phyloP scores from a whole-genome alignment of 2,113 vertebrate genomes.

The Proterorhinus semilunaris region DNA sequence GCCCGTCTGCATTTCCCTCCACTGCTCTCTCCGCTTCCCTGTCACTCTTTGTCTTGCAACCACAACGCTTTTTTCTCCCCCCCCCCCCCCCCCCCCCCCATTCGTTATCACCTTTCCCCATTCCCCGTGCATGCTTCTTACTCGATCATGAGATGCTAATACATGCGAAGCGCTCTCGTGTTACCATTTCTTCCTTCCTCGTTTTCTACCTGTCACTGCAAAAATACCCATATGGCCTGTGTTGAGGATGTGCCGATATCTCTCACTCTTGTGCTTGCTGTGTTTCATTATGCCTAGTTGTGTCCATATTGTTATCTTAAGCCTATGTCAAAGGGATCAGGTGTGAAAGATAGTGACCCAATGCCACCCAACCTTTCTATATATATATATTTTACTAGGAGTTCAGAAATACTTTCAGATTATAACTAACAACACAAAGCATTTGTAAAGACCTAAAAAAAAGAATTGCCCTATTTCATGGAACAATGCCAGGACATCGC shows the following conservation, averaged over 20 bases:
- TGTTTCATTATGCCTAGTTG: constrained; percentile 34
- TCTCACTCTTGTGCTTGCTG: constrained; percentile 35
- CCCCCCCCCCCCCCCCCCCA: neutral
- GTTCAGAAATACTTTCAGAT: neutral
- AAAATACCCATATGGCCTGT: constrained; percentile 29
- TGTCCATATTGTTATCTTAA: constrained; percentile 22
- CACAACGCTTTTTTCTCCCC: neutral
- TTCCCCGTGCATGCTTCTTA: constrained; percentile 11
- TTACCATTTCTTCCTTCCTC: neutral
- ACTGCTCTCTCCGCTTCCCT: constrained; percentile 36
- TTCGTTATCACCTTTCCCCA: constrained; percentile 21
- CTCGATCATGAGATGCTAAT: constrained; percentile 21
- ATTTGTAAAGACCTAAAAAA: too few species aligned
- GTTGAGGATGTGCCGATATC: constrained; percentile 41
- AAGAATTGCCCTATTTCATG: too few species aligned
- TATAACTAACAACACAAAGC: neutral
- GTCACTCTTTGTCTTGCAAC: constrained; percentile 48
- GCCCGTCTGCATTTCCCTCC: constrained; percentile 61
- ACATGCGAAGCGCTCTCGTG: constrained; percentile 5
- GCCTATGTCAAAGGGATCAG: constrained; percentile 40
- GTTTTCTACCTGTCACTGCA: constrained; percentile 40
- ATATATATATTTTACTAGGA: neutral
- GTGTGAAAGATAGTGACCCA: constrained; percentile 32
- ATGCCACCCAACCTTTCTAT: neutral
- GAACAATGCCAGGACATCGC: neutral